Conservation (phyloP, 1,140 invertebrate species). For the Aphelenchoides fujianensis region DNA sequence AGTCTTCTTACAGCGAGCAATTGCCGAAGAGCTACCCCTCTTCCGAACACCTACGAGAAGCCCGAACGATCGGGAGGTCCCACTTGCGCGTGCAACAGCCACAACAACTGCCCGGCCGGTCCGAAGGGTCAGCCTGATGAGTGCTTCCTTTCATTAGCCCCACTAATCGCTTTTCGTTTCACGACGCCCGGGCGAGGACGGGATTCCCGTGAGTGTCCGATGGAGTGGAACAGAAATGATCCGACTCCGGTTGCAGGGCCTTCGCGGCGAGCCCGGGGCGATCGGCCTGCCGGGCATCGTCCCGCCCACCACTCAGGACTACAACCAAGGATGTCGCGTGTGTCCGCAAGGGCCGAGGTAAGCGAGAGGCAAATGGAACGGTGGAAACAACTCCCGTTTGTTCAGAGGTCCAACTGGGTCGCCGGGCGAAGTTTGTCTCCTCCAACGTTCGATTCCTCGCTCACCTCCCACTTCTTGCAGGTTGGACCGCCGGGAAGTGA, state of each 20-base stretch:
- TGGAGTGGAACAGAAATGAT: too few relatives aligned
- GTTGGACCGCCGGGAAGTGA: not conserved
- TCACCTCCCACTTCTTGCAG: too few relatives aligned
- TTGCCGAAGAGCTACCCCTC: conserved; percentile 1
- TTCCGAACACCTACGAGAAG: conserved; percentile 4
- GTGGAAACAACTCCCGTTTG: not conserved
- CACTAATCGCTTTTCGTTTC: too few relatives aligned
- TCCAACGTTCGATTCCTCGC: too few relatives aligned
- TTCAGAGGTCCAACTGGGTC: not conserved
- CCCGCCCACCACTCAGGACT: not conserved
- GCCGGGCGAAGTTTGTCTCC: not conserved
- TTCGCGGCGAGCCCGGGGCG: too few relatives aligned
- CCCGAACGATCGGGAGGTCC: not conserved
- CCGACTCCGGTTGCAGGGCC: too few relatives aligned
- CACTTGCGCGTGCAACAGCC: not conserved
- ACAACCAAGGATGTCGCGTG: not conserved
- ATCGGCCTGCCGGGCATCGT: conserved; percentile 1
- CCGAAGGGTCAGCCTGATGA: not conserved
- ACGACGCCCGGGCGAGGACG: too few relatives aligned
- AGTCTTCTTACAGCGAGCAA: not conserved
- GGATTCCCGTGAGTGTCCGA: too few relatives aligned
- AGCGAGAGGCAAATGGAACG: too few relatives aligned
- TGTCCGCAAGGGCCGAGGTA: conserved; percentile 12
- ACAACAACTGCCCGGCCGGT: conserved; percentile 15
- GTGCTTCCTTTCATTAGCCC: too few relatives aligned